Percentiles rank a stretch among this genome's conserved stretches.
These are phyloP conservation scores for Elysia crispata DNA, from an alignment of 2,888 invertebrate genomes.

Conservation along the genomic window DNA sequence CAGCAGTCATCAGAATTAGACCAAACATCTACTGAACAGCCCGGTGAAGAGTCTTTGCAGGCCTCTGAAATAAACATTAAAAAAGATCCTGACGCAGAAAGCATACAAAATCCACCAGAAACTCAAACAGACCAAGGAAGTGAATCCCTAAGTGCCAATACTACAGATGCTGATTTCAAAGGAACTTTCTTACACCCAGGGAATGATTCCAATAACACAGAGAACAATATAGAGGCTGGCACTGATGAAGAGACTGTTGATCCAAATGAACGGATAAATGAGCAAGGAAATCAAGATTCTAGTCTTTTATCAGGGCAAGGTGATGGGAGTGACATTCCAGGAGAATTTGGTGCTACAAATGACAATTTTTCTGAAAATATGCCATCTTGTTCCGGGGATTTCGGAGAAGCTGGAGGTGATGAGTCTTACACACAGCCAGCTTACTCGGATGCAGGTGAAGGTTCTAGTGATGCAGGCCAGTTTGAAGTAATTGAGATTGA, in stretches of 20 bases:
- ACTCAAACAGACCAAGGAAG: conserved; percentile 5
- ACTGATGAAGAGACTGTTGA: conserved; percentile 10
- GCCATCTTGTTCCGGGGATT: conserved; percentile 10
- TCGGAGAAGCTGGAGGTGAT: conserved; percentile 43
- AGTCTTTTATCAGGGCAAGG: neutral
- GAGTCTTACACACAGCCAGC: conserved; percentile 39
- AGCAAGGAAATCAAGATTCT: neutral
- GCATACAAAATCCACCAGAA: neutral
- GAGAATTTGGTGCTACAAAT: neutral
- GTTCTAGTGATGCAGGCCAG: conserved; percentile 44
- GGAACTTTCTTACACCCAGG: conserved; percentile 38
- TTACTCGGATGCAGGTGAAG: conserved; percentile 45
- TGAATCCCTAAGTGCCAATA: neutral
- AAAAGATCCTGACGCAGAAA: conserved; percentile 40
- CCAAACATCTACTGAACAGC: conserved; percentile 12
- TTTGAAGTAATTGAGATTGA: conserved; percentile 51
- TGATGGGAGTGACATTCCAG: neutral
- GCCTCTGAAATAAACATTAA: conserved; percentile 29
- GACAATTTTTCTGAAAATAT: neutral
- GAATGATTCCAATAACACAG: neutral
- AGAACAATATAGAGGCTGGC: neutral
- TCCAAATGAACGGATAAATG: conserved; percentile 19
- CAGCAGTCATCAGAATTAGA: conserved; percentile 25
- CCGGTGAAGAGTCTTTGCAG: neutral
- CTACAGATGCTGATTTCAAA: conserved; percentile 34